Evolutionary conservation across 2,888 invertebrate species (phyloP).

Genomic region (Eulithis prunata): DNA sequence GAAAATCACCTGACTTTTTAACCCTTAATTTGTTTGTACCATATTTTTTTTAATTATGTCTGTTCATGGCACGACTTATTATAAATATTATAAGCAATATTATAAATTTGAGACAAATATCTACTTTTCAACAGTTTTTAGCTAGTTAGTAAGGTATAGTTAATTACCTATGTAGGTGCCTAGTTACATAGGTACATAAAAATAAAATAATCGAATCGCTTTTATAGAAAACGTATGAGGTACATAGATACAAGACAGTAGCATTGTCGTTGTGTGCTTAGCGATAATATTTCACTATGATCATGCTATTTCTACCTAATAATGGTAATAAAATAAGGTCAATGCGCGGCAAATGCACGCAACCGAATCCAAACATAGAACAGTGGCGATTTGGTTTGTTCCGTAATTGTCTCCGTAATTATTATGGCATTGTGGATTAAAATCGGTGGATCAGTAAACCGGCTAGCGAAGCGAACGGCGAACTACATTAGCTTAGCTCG

Average conservation of each 20-base stretch:
- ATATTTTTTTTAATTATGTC: too few species aligned
- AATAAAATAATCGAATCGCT: not conserved
- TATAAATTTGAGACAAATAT: too few species aligned
- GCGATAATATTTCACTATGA: conserved; percentile 25
- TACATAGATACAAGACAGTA: not conserved
- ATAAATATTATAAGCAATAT: too few species aligned
- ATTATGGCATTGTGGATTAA: conserved; percentile 75
- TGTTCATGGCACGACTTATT: too few species aligned
- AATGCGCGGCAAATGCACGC: conserved; percentile 51
- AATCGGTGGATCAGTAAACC: conserved; percentile 57
- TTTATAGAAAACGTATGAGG: not conserved
- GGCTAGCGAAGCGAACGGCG: conserved; percentile 70
- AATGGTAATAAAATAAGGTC: conserved; percentile 50
- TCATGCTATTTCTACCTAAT: conserved; percentile 16
- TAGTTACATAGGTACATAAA: too few species aligned
- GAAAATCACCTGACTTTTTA: too few species aligned
- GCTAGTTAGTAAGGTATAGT: not conserved
- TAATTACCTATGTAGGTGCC: not conserved
- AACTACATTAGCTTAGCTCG: conserved; percentile 56
- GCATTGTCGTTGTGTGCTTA: conserved; percentile 7
- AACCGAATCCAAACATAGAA: conserved; percentile 49
- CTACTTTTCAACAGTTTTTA: too few species aligned
- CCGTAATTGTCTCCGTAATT: conserved; percentile 74
- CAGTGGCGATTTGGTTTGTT: conserved; percentile 67
- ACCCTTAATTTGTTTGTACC: too few species aligned